These are phyloP conservation scores for Protobothrops flavoviridis DNA, from an alignment of 2,113 vertebrate species.

Conservation along the genomic window DNA sequence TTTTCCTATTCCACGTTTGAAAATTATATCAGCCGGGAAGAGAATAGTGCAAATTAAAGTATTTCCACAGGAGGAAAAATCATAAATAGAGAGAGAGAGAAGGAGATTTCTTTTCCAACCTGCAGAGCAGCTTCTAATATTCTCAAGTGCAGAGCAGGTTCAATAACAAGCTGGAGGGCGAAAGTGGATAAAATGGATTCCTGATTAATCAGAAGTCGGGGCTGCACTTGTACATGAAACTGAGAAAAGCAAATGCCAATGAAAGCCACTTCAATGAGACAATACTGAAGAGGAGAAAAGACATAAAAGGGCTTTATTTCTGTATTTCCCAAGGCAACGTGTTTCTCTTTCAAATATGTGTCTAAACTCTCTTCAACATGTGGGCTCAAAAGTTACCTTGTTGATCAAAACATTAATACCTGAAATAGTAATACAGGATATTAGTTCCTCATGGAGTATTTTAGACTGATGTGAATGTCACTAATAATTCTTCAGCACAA, in stretches of 20 bases:
- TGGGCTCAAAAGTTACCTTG: fast-evolving
- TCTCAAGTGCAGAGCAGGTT: background rate
- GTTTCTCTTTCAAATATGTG: background rate
- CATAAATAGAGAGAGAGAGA: background rate
- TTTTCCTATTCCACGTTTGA: background rate
- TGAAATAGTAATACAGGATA: background rate
- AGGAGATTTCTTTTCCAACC: constrained; percentile 11
- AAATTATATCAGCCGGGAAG: background rate
- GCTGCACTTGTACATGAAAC: constrained; percentile 1
- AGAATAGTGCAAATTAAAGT: constrained; percentile 16
- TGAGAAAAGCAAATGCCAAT: background rate
- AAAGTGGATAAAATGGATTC: background rate
- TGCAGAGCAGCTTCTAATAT: background rate
- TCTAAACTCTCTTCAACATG: constrained; percentile 6
- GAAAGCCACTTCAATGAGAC: fast-evolving
- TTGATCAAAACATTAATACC: background rate
- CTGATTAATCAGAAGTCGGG: constrained; percentile 16
- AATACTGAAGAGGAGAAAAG: background rate
- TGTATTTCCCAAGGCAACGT: background rate
- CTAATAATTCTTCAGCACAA: background rate
- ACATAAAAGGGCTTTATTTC: background rate
- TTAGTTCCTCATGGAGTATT: background rate
- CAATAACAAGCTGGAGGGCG: background rate
- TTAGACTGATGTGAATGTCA: background rate
- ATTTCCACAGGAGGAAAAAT: background rate